phyloP scores from a whole-genome alignment of 2,797 vertebrate species.

The Chelon auratus region DNA sequence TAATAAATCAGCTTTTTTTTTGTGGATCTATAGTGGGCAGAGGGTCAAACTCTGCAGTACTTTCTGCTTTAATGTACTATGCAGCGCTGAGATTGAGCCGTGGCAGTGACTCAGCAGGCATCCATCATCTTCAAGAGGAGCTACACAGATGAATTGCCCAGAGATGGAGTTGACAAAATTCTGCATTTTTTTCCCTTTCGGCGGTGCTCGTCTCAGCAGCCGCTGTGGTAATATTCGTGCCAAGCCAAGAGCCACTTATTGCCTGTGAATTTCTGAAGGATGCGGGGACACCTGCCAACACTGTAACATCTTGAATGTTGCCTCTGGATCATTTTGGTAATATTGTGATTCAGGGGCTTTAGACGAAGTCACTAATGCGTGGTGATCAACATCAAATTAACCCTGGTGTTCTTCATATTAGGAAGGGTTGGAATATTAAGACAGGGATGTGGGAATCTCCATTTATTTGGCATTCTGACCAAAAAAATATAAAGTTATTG shows the following conservation, averaged over 20 bases:
- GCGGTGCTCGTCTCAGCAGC: slow-evolving; percentile 9
- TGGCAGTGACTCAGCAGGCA: slow-evolving; percentile 67
- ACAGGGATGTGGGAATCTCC: too few species aligned
- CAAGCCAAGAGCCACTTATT: slow-evolving; percentile 5
- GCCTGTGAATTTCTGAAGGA: slow-evolving; percentile 19
- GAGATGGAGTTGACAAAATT: slow-evolving; percentile 50
- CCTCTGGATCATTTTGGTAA: neutral
- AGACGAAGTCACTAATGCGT: neutral
- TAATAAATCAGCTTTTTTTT: slow-evolving; percentile 67
- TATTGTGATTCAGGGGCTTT: slow-evolving; percentile 3
- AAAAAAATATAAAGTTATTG: too few species aligned
- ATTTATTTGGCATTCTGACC: too few species aligned
- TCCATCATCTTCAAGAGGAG: slow-evolving; percentile 70
- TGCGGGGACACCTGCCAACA: neutral
- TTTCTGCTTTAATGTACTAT: slow-evolving; percentile 69
- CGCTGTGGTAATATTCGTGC: neutral
- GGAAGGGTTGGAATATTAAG: too few species aligned
- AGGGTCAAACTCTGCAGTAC: slow-evolving; percentile 69
- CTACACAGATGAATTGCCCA: slow-evolving; percentile 47
- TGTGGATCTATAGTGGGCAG: slow-evolving; percentile 46
- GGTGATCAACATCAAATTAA: neutral
- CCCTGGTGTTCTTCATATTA: neutral
- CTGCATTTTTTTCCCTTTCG: slow-evolving; percentile 41
- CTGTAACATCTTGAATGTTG: neutral
- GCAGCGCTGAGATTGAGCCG: slow-evolving; percentile 51